These are phyloP conservation scores for Chrysolina haemoptera DNA, from an alignment of 2,888 invertebrate species.

Conservation along the genomic window DNA sequence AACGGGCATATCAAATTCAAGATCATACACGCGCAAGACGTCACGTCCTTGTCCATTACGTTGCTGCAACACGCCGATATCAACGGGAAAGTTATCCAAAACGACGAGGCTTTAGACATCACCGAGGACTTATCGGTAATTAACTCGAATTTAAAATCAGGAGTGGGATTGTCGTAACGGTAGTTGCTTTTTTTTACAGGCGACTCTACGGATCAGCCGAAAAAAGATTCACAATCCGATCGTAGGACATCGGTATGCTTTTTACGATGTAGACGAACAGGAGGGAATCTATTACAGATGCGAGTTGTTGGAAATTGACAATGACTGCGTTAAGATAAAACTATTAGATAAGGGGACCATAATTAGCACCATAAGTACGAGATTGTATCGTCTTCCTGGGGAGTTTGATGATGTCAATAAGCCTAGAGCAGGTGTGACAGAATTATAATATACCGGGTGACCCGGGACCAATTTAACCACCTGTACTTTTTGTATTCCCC, in stretches of 20 bases:
- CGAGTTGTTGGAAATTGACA: slow-evolving; percentile 51
- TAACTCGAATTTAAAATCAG: neutral
- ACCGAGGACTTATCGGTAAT: slow-evolving; percentile 38
- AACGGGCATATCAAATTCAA: slow-evolving; percentile 74
- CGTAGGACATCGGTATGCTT: slow-evolving; percentile 50
- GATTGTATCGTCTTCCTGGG: slow-evolving; percentile 72
- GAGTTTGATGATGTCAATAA: slow-evolving; percentile 69
- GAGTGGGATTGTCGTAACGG: slow-evolving; percentile 14
- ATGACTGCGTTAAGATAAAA: slow-evolving; percentile 69
- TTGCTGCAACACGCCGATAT: slow-evolving; percentile 51
- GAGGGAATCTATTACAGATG: slow-evolving; percentile 51
- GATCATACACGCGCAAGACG: slow-evolving; percentile 74
- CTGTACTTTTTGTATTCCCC: too few relatives aligned
- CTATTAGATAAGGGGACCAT: slow-evolving; percentile 76
- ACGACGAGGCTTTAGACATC: slow-evolving; percentile 39
- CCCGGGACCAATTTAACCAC: too few relatives aligned
- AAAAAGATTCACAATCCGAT: slow-evolving; percentile 35
- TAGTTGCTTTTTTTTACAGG: slow-evolving; percentile 38
- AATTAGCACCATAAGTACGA: slow-evolving; percentile 67
- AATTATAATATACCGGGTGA: neutral
- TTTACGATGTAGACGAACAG: slow-evolving; percentile 50
- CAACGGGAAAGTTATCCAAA: slow-evolving; percentile 43
- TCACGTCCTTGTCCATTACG: slow-evolving; percentile 72
- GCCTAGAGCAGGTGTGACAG: slow-evolving; percentile 65
- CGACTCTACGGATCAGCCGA: slow-evolving; percentile 33